Base-by-base conservation (phyloP, 2,113 vertebrate species). In the Clarias gariepinus region DNA sequence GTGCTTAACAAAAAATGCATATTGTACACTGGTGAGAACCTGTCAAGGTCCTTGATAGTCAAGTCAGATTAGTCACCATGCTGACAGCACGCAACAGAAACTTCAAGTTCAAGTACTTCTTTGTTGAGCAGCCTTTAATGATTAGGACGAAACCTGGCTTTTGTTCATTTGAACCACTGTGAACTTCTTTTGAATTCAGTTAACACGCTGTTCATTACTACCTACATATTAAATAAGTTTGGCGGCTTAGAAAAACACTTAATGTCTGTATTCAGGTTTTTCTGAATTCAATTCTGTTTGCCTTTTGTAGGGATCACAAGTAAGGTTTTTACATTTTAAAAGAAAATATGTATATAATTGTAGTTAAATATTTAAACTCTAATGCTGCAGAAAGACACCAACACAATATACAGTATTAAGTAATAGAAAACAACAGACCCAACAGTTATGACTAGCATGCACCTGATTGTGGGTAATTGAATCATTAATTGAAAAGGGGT, bases 101-200 rank as follows among this genome's bases (percentile, higher is more conserved):
- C 69, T 15, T 10, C 47, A 47, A 47, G n/a, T 71, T 83, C 66
- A 83, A 74, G 30, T 60, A 55, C 30, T 84, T 30, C 25, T 74
- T 74, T 74, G 83, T 84, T 60, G 3, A 76, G 2, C 23, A 47
- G 3, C 18, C 5, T 57, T 74, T 47, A 76, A 58, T 73, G 21
- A 16, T 83, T 71, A 36, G 10, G 15, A 57, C 64, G 53, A 57
- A 13, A 71, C 66, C 52, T 25, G 66, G 9, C 55, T 9, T 71
- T 84, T 84, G 68, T 60, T 33, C 36, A 23, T 36, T 58, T 33
- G 2, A 81, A 81, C 55, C 30, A 2, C 47, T 28, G 52, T 55
- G 74, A 78, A 78, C 52, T 28, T 79, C 53, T 79, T 60, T 81
- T 58, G 78, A 60, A 61, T 81, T 61, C 55, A 81, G 57, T 58